A percentile compares a stretch with the other conserved stretches of the same genome.
phyloP scores from a whole-genome alignment of 2,888 invertebrate genomes.

The Volucella bombylans region DNA sequence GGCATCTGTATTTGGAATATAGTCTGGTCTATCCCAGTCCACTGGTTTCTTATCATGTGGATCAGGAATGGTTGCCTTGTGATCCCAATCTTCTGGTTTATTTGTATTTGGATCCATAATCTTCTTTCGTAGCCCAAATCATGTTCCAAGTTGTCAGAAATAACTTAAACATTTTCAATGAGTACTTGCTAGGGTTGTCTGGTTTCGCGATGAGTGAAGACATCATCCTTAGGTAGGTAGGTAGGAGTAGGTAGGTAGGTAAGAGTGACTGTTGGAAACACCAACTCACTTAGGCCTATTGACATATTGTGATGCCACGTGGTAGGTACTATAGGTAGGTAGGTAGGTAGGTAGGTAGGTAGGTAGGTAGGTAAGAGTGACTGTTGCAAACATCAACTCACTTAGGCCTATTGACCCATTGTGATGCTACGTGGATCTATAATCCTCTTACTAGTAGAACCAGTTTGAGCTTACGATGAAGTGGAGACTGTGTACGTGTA shows the following conservation, averaged over 20 bases:
- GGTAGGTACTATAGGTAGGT: no score
- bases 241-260: conserved; percentile 99
- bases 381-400: no score
- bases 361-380: no score
- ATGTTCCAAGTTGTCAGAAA: conserved; percentile 95
- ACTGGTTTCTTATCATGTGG: conserved; percentile 97
- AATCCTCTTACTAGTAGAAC: no score
- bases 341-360: no score
- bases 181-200: conserved; percentile 98
- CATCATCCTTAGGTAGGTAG: conserved; percentile 99
- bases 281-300: conserved; percentile 99
- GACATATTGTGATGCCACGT: conserved; percentile 99
- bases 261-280: conserved; percentile 99
- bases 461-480: no score
- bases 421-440: no score
- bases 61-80: conserved; percentile 95
- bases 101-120: conserved; percentile 97
- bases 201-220: conserved; percentile 97
- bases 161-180: conserved; percentile 97
- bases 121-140: conserved; percentile 99
- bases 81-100: conserved; percentile 99
- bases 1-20: conserved; percentile 98
- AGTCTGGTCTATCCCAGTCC: conserved; percentile 99
- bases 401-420: no score
- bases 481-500: no score